A percentile compares a stretch with the other conserved stretches of the same genome.
These are phyloP conservation scores for Lasioglossum lativentre DNA, from an alignment of 2,888 invertebrate genomes.

Conservation along the genomic window DNA sequence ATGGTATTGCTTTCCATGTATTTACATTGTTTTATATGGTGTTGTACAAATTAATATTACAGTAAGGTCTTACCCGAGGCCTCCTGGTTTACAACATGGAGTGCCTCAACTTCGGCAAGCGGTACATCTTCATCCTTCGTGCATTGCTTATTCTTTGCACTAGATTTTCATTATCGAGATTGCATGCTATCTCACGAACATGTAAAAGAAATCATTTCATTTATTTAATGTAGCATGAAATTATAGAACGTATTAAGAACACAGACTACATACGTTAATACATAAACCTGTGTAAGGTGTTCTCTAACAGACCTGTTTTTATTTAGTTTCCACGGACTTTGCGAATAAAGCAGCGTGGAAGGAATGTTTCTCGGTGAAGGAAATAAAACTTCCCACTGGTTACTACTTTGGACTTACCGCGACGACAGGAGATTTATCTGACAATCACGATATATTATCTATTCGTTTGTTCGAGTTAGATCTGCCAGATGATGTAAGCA, in stretches of 20 bases:
- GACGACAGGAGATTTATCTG: constrained; percentile 98
- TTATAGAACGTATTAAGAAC: neutral
- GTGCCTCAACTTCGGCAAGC: constrained; percentile 50
- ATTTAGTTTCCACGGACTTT: constrained; percentile 94
- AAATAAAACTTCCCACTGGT: constrained; percentile 96
- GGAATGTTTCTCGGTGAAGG: constrained; percentile 95
- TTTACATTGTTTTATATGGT: constrained; percentile 38
- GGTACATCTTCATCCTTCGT: constrained; percentile 41
- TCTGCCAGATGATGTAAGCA: constrained; percentile 88
- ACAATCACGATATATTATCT: constrained; percentile 97
- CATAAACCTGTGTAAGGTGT: neutral
- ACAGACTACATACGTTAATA: neutral
- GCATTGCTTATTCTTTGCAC: constrained; percentile 14
- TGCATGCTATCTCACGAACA: neutral
- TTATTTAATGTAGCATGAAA: constrained; percentile 35
- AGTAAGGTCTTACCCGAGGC: constrained; percentile 60
- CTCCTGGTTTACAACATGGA: constrained; percentile 58
- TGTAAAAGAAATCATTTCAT: neutral
- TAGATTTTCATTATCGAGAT: neutral
- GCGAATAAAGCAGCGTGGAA: constrained; percentile 97
- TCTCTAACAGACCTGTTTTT: constrained; percentile 46
- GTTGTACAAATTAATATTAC: constrained; percentile 55
- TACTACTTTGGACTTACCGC: constrained; percentile 98
- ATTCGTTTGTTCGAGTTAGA: constrained; percentile 97
- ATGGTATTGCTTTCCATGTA: constrained; percentile 23